A percentile compares a stretch with the other conserved stretches of the same genome.
phyloP scores from a whole-genome alignment of 1,140 invertebrate genomes.

The Ceratina australensis region DNA sequence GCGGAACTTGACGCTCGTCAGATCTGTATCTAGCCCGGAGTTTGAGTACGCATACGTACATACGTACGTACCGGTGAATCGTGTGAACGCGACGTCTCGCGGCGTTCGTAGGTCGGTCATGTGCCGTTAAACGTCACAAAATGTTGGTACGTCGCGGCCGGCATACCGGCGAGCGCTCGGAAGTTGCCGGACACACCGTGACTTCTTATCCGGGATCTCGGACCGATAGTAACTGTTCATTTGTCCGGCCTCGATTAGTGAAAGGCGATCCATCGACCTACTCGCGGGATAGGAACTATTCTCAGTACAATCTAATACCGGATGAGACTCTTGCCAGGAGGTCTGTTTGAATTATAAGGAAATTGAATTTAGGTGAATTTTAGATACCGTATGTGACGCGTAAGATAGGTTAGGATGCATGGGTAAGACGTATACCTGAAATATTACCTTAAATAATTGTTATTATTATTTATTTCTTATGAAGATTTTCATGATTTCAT shows the following conservation, averaged over 20 bases:
- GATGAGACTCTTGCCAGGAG: no score
- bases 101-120: slow-evolving; percentile 11
- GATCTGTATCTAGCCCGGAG: neutral
- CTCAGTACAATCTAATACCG: slow-evolving; percentile 39
- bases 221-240: slow-evolving; percentile 60
- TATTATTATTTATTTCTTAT: no score
- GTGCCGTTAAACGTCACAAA: slow-evolving; percentile 54
- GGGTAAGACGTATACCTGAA: no score
- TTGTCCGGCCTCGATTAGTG: slow-evolving; percentile 46
- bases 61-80: slow-evolving; percentile 23
- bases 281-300: slow-evolving; percentile 48
- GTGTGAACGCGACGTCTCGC: slow-evolving; percentile 14
- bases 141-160: slow-evolving; percentile 19
- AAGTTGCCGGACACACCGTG: slow-evolving; percentile 26
- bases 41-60: neutral
- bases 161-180: slow-evolving; percentile 3
- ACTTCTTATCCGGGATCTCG: slow-evolving; percentile 62
- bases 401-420: no score
- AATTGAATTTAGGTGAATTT: no score
- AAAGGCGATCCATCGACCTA: slow-evolving; percentile 59
- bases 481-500: no score
- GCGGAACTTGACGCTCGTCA: slow-evolving; percentile 13
- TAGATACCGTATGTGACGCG: no score
- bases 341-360: no score
- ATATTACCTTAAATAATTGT: no score